Evolutionary conservation across 2,113 vertebrate species (phyloP), one percentile per base, ranked within the genome.

Genomic region (Todiramphus chloris): DNA sequence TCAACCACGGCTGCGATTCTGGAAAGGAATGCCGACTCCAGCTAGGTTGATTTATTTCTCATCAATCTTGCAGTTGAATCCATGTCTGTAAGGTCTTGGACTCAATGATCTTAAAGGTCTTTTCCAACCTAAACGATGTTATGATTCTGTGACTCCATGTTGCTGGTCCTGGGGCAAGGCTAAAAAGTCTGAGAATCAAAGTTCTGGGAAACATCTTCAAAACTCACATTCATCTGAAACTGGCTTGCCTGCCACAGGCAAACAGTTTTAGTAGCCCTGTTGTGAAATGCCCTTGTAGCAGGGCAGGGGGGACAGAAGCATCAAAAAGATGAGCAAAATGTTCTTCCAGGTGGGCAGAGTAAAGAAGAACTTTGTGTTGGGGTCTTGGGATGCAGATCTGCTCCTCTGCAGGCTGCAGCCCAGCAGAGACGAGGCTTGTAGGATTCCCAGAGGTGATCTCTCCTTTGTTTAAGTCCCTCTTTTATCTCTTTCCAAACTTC

Each of bases 221-320:
- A 68, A 82, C 72, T 8, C 31, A 5, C 1, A 0, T 83, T 72
- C 9, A 6, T 46, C 46, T 64, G 69, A 75, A 75, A 37, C 33
- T 1, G 1, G 68, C 39, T 58, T 69, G 78, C 21, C 35, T 73
- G 39, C 58, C 59, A 3, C 0, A 0, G 43, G 58, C 51, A 35
- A 33, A 30, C 59, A 11, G 37, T 87, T 83, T 62, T 16, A 63
- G 41, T 24, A 74, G 46, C 3, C 11, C 21, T 37, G 39, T 25
- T 90, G 62, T 18, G 30, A 87, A 81, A 84, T 60, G 17, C 43
- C 23, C 14, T 66, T 41, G 9, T 17, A 60, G 41, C 18, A 44
- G 72, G 30, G 20, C 46, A 43, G 19, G 21, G 13, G 43, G 20
- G 25, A 9, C 33, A 91, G 58, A 50, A 72, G 28, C 10, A n/a